Conservation (phyloP, 2,113 vertebrate species). For the Pollachius pollachius region DNA sequence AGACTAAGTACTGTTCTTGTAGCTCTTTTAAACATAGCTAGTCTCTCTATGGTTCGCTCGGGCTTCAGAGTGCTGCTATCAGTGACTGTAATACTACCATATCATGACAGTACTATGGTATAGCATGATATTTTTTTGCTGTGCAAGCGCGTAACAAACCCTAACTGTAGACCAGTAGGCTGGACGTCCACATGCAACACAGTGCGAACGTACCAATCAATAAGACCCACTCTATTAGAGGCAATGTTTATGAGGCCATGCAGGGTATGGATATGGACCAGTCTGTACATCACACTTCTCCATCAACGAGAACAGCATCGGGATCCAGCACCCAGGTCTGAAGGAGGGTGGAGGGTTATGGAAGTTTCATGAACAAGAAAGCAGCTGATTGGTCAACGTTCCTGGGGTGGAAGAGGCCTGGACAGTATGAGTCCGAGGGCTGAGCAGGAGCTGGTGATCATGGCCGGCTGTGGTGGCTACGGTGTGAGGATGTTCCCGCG, state of each 20-base stretch:
- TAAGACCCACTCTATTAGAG: constrained; percentile 71
- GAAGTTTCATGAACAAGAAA: constrained; percentile 40
- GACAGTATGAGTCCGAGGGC: constrained; percentile 47
- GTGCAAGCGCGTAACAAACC: too few species aligned
- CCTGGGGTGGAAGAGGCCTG: constrained; percentile 50
- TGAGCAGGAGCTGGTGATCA: not conserved
- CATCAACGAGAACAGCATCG: constrained; percentile 40
- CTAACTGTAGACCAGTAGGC: too few species aligned
- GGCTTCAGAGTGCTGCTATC: constrained; percentile 33
- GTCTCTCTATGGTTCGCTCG: constrained; percentile 6
- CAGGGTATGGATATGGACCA: constrained; percentile 52
- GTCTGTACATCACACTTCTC: constrained; percentile 68
- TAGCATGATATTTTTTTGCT: too few species aligned
- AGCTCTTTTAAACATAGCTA: constrained; percentile 28
- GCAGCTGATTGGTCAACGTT: constrained; percentile 29
- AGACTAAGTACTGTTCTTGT: constrained; percentile 31
- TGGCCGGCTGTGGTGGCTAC: not conserved
- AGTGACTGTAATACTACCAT: constrained; percentile 40
- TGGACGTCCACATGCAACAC: constrained; percentile 28
- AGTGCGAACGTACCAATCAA: constrained; percentile 45
- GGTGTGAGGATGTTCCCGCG: constrained; percentile 48
- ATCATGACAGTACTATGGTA: constrained; percentile 5
- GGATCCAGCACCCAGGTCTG: not conserved
- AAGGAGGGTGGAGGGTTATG: constrained; percentile 1
- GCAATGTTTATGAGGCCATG: constrained; percentile 57